Evolutionary conservation across 2,797 vertebrate genomes (phyloP).

Genomic region (Falco naumanni): DNA sequence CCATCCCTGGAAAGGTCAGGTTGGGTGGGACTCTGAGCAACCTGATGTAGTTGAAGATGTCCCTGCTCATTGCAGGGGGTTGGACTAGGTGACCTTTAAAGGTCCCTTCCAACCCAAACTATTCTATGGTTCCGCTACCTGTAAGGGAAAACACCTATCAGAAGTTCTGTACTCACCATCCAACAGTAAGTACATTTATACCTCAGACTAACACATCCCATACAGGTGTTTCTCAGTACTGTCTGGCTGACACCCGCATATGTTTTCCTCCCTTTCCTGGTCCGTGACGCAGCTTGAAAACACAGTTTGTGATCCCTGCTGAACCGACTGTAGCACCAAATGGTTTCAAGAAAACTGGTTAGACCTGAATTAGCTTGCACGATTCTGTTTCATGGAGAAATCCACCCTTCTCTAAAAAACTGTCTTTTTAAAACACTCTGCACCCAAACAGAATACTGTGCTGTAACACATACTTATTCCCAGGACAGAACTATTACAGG

Average conservation of each 20-base stretch:
- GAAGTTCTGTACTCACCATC: neutral
- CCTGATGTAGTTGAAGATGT: neutral
- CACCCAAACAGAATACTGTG: neutral
- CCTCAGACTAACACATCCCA: accelerated
- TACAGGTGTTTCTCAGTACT: neutral
- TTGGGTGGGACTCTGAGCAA: neutral
- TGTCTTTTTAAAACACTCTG: neutral
- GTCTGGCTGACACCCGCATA: neutral
- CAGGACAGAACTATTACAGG: neutral
- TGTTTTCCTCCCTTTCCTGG: neutral
- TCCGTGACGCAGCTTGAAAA: neutral
- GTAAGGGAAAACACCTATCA: neutral
- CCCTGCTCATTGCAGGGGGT: neutral
- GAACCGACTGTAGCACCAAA: neutral
- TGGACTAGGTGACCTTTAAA: neutral
- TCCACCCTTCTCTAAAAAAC: neutral
- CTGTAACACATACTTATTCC: neutral
- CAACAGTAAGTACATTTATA: neutral
- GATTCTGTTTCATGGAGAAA: neutral
- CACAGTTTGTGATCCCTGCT: neutral
- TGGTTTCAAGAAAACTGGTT: neutral
- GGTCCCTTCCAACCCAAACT: neutral
- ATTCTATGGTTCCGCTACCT: neutral
- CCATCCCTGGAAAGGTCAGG: neutral
- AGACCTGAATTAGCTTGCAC: neutral